Conservation (phyloP, 2,888 invertebrate species). For the Leptopilina drosophilae region DNA sequence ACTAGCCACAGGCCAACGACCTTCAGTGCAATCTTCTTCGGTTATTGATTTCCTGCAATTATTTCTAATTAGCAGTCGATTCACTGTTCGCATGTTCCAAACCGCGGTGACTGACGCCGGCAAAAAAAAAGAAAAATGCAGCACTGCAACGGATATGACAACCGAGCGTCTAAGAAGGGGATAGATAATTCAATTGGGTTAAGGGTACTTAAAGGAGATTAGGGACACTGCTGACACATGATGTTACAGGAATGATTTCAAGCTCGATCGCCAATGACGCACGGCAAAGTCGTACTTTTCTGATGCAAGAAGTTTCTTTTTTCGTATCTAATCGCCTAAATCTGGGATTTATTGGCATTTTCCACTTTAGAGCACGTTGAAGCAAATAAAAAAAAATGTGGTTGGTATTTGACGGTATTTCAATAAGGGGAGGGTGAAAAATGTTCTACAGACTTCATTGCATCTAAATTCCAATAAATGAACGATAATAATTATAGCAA, state of each 20-base stretch:
- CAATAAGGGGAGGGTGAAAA: too few species aligned
- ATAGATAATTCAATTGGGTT: constrained; percentile 74
- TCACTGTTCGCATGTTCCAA: constrained; percentile 26
- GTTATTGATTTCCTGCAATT: constrained; percentile 1
- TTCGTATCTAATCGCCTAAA: not conserved
- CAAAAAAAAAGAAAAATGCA: constrained; percentile 44
- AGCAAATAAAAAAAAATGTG: too few species aligned
- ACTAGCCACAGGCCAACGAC: not conserved
- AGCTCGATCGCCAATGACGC: constrained; percentile 58
- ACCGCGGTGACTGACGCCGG: constrained; percentile 36
- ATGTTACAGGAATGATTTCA: constrained; percentile 54
- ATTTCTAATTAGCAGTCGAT: constrained; percentile 19
- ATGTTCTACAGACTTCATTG: too few species aligned
- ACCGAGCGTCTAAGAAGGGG: constrained; percentile 53
- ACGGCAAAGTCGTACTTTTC: not conserved
- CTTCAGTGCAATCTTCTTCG: not conserved
- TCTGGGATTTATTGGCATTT: not conserved
- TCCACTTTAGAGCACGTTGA: not conserved
- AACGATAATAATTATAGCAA: too few species aligned
- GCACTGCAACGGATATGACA: constrained; percentile 55
- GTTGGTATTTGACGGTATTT: too few species aligned
- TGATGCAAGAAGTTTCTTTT: constrained; percentile 31
- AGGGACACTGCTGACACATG: constrained; percentile 73
- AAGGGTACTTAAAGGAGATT: constrained; percentile 74
- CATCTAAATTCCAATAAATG: too few species aligned